Evolutionary conservation across 2,888 invertebrate genomes (phyloP), one percentile per base, ranked within the genome.

Genomic region (Nasonia oneida): DNA sequence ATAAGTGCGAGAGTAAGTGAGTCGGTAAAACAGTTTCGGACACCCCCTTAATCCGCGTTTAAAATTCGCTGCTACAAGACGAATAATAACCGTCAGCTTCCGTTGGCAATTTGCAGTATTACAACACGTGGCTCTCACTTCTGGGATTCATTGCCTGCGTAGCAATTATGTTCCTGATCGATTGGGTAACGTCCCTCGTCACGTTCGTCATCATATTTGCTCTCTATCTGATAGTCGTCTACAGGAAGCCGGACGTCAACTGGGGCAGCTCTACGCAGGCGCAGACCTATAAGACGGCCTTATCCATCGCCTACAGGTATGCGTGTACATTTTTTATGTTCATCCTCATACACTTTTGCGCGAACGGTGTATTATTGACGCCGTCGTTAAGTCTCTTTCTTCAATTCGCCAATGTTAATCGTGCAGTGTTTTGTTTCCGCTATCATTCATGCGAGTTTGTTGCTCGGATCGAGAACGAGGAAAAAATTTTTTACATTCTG

Each of bases 201-300:
- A 99, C 98, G 0, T 97, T 98, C 91, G 96, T 96, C 88, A 95
- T 98, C 84, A 97, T 98, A 91, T 96, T 98, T 91, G 96, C 97
- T 0, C 95, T 99, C 37, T 99, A 98, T 93, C 95, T 99, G 89
- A 97, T 98, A 91, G 97, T 99, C 18, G 97, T 98, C 89, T 98
- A 99, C 91, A 95, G 98, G 78, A 98, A 98, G 91, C 99, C 99
- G 91, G 97, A 99, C 92, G 98, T 98, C 3, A 99, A 99, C 94
- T 99, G 99, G 99, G 99, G 99, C 39, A 98, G 98, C 84, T 98
- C 98, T 10, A 98, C 98, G 0, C 99, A 99, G 93, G 99, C 99
- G 0, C 99, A 99, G 94, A 98, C 97, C 53, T 99, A 99, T 94
- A 98, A 98, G 93, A 97, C 97, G 14, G 98, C 99, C 0, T 93